Percentiles rank a stretch among this genome's conserved stretches.
Conservation (phyloP, 2,797 vertebrate genomes). For the Otolemur crassicaudatus region DNA sequence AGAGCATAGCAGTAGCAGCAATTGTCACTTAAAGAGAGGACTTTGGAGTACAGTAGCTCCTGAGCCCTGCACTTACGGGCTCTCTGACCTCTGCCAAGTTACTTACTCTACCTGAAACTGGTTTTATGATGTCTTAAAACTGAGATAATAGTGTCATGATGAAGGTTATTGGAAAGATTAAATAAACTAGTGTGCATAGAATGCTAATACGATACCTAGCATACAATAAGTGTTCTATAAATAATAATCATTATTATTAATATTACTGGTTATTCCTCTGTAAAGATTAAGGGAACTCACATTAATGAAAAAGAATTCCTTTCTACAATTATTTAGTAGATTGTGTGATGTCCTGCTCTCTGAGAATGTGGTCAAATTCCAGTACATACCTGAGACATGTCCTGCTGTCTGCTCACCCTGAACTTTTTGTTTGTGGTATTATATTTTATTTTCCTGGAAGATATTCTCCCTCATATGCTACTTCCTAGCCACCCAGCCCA, state of each 20-base stretch:
- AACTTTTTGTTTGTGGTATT: background rate
- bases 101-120: slow-evolving; percentile 27
- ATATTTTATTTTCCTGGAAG: background rate
- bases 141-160: background rate
- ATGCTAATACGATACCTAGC: background rate
- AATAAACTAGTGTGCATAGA: background rate
- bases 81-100: slow-evolving; percentile 15
- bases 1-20: background rate
- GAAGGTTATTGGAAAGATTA: slow-evolving; percentile 41
- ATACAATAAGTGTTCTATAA: background rate
- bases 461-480: background rate
- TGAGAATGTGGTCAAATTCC: background rate
- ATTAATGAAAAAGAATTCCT: slow-evolving; percentile 13
- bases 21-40: background rate
- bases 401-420: background rate
- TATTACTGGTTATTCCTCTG: background rate
- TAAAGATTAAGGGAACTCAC: slow-evolving; percentile 23
- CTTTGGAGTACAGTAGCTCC: background rate
- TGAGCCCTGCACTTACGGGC: background rate
- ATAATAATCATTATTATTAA: background rate
- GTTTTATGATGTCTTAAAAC: slow-evolving; percentile 48
- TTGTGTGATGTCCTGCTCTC: background rate
- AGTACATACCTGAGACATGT: background rate
- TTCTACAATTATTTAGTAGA: slow-evolving; percentile 1
- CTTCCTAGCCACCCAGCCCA: background rate